These are phyloP conservation scores for Clinocottus analis DNA, from an alignment of 2,113 vertebrate species.

Conservation along the genomic window DNA sequence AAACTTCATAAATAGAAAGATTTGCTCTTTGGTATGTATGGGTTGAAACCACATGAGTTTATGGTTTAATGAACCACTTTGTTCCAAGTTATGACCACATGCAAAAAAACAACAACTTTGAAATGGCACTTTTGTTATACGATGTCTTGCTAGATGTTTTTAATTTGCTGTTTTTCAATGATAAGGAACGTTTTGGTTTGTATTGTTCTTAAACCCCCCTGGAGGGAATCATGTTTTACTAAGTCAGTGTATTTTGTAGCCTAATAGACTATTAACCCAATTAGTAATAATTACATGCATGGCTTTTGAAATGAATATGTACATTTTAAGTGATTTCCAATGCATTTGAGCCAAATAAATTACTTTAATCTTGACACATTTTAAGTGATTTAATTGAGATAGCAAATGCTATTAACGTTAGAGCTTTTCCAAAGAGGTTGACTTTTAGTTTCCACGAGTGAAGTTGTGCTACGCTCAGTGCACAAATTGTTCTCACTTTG, in stretches of 20 bases:
- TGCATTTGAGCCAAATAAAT: background rate
- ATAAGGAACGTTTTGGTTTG: background rate
- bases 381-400: background rate
- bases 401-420: background rate
- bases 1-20: background rate
- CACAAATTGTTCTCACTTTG: background rate
- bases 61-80: conserved; percentile 8
- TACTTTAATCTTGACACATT: background rate
- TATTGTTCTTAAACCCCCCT: background rate
- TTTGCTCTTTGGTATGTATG: conserved; percentile 11
- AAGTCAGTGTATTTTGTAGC: conserved; percentile 16
- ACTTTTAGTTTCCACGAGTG: background rate
- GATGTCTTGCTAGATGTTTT: background rate
- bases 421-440: background rate
- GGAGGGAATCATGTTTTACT: conserved; percentile 8
- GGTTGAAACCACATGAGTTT: conserved; percentile 6
- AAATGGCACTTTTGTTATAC: background rate
- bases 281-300: conserved; percentile 2
- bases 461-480: background rate
- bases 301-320: background rate
- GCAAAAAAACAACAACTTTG: background rate
- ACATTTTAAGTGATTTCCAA: background rate
- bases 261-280: too few species aligned
- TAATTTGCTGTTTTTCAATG: background rate
- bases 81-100: background rate